Conservation (phyloP, 2,888 invertebrate genomes). For the Branchellion lobata region DNA sequence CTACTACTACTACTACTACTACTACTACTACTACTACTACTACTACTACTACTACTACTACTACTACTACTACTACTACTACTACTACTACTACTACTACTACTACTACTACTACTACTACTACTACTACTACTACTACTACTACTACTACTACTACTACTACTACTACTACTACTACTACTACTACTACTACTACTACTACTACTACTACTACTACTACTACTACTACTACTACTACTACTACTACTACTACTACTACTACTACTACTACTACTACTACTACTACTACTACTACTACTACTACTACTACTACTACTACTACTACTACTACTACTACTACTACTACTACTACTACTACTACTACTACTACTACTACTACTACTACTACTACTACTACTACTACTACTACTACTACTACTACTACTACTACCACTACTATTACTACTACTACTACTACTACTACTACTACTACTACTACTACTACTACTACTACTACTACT, state of each 20-base stretch:
- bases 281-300: not conserved
- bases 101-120: too few relatives aligned
- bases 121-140: too few relatives aligned
- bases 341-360: slow-evolving; percentile 10
- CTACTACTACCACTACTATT: not conserved
- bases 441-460: slow-evolving; percentile 1
- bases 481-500: slow-evolving; percentile 10
- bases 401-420: not conserved
- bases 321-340: slow-evolving; percentile 14
- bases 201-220: not conserved
- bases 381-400: not conserved
- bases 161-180: too few relatives aligned
- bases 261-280: slow-evolving; percentile 14
- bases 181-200: too few relatives aligned
- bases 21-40: not conserved
- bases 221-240: slow-evolving; percentile 4
- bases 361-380: slow-evolving; percentile 4
- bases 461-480: slow-evolving; percentile 15
- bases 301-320: slow-evolving; percentile 12
- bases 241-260: not conserved
- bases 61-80: too few relatives aligned
- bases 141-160: not conserved
- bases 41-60: too few relatives aligned
- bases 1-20: too few relatives aligned
- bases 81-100: not conserved